phyloP scores from a whole-genome alignment of 2,113 vertebrate genomes.

The Phrynosoma platyrhinos region DNA sequence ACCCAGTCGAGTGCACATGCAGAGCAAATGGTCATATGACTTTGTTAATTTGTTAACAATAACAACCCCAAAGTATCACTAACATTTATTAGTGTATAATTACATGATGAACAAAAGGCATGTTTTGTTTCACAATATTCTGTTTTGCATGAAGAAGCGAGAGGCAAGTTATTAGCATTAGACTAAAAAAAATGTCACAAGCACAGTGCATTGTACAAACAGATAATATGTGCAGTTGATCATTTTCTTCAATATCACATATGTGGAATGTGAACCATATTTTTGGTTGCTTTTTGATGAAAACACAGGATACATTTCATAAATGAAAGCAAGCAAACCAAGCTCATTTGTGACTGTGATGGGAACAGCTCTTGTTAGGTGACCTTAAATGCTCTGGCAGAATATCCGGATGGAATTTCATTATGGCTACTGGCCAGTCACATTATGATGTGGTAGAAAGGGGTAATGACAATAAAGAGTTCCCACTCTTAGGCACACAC shows the following conservation, averaged over 20 bases:
- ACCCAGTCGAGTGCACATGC: background rate
- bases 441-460: background rate
- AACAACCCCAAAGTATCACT: slow-evolving; percentile 5
- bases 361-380: background rate
- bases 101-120: slow-evolving; percentile 20
- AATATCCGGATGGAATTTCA: background rate
- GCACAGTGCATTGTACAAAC: background rate
- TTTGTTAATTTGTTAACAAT: slow-evolving; percentile 41
- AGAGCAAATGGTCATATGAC: slow-evolving; percentile 20
- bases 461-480: too few relatives aligned
- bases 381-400: background rate
- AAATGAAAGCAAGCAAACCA: background rate
- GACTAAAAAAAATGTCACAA: slow-evolving; percentile 42
- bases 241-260: background rate
- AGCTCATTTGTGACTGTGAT: background rate
- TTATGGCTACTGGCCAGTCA: background rate
- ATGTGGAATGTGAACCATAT: background rate
- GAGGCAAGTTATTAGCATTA: slow-evolving; percentile 46
- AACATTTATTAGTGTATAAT: slow-evolving; percentile 40
- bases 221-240: background rate
- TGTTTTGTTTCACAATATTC: background rate
- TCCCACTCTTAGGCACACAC: background rate
- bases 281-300: background rate
- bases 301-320: background rate
- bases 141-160: slow-evolving; percentile 30